Conservation (phyloP, 1,140 invertebrate species). For the Hormaphis cornu region DNA sequence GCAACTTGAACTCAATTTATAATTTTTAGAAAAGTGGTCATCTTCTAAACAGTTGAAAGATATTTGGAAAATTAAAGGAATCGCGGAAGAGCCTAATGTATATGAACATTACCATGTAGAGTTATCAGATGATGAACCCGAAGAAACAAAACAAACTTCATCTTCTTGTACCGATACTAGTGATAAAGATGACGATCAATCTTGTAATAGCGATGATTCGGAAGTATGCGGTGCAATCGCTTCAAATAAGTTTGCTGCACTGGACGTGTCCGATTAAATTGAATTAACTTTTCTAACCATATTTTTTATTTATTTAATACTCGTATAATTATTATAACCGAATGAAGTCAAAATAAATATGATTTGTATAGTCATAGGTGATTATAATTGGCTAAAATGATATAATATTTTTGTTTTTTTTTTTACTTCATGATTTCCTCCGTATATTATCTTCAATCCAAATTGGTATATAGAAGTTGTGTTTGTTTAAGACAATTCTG, state of each 20-base stretch:
- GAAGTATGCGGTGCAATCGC: constrained; percentile 6
- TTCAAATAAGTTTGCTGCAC: constrained; percentile 12
- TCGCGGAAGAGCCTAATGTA: not conserved
- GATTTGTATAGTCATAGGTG: no score
- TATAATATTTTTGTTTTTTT: no score
- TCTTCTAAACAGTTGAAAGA: not conserved
- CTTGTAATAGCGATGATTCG: not conserved
- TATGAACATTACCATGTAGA: not conserved
- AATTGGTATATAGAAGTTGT: no score
- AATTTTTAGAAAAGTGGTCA: not conserved
- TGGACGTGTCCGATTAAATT: constrained; percentile 2
- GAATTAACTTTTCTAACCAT: not conserved
- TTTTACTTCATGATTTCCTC: no score
- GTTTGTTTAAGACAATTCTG: no score
- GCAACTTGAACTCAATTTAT: no score
- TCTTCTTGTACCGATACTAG: not conserved
- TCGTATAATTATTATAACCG: no score
- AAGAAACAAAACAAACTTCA: not conserved
- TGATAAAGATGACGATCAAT: not conserved
- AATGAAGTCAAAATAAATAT: no score
- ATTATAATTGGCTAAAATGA: no score
- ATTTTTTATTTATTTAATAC: no score
- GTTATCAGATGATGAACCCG: not conserved
- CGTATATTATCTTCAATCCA: no score
- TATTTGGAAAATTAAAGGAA: constrained; percentile 19